Percentiles rank a stretch among this genome's conserved stretches.
phyloP scores from a whole-genome alignment of 2,888 invertebrate genomes.

The Pecten maximus region DNA sequence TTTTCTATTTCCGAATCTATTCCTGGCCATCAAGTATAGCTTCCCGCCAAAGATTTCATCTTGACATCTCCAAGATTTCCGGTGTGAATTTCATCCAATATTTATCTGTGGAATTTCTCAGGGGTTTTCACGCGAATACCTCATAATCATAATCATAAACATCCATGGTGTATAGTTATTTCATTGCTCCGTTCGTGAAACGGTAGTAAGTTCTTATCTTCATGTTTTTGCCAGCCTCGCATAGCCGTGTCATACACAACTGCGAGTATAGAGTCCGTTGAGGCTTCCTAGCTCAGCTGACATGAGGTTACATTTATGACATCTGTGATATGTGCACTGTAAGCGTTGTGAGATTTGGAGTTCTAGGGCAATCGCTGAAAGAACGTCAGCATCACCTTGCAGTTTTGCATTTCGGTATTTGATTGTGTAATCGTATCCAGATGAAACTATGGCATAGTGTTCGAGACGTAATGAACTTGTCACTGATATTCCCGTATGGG shows the following conservation, averaged over 20 bases:
- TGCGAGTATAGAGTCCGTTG: constrained; percentile 45
- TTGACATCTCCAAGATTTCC: constrained; percentile 68
- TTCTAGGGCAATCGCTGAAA: constrained; percentile 52
- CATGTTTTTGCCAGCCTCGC: constrained; percentile 44
- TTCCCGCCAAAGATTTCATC: constrained; percentile 71
- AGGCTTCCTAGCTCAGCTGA: constrained; percentile 46
- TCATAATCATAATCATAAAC: constrained; percentile 56
- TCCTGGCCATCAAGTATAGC: constrained; percentile 72
- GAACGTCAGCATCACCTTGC: constrained; percentile 59
- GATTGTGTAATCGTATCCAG: constrained; percentile 38
- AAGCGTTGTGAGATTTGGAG: background rate
- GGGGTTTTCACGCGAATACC: constrained; percentile 58
- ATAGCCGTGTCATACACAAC: constrained; percentile 40
- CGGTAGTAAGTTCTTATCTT: constrained; percentile 43
- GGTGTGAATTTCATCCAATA: constrained; percentile 64
- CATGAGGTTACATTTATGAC: constrained; percentile 28
- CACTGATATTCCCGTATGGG: constrained; percentile 65
- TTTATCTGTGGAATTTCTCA: constrained; percentile 21
- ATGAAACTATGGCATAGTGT: constrained; percentile 39
- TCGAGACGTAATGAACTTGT: constrained; percentile 55
- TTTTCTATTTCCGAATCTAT: constrained; percentile 62
- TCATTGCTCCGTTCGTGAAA: constrained; percentile 43
- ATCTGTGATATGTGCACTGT: constrained; percentile 22
- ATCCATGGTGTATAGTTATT: constrained; percentile 49
- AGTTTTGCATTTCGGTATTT: constrained; percentile 48